These are phyloP conservation scores for Formica aserva DNA, from an alignment of 2,888 invertebrate genomes.

Conservation along the genomic window DNA sequence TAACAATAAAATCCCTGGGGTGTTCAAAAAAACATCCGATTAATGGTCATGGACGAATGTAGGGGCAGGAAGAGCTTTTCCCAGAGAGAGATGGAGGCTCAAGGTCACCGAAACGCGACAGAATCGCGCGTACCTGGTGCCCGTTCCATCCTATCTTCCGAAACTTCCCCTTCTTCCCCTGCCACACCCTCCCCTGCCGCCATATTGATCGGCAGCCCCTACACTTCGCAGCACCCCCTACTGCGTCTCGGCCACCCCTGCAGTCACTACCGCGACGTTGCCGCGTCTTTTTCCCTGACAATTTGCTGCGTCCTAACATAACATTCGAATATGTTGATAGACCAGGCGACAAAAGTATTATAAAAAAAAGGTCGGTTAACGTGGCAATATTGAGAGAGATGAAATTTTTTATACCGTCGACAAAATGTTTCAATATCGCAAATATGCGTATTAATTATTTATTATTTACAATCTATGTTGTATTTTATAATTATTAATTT, in stretches of 20 bases:
- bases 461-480: neutral
- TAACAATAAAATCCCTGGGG: neutral
- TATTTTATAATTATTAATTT: neutral
- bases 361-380: neutral
- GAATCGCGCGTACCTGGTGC: constrained; percentile 69
- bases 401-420: neutral
- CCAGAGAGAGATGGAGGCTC: constrained; percentile 71
- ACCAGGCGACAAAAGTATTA: neutral
- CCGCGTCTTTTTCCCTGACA: constrained; percentile 76
- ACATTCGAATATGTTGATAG: constrained; percentile 7
- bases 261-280: constrained; percentile 74
- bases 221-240: constrained; percentile 67
- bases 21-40: neutral
- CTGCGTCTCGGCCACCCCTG: constrained; percentile 67
- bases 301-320: constrained; percentile 59
- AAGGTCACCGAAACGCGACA: constrained; percentile 78
- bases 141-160: constrained; percentile 54
- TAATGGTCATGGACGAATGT: neutral
- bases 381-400: neutral
- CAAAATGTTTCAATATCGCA: neutral
- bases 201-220: constrained; percentile 83
- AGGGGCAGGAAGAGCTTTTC: constrained; percentile 27
- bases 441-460: neutral
- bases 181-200: constrained; percentile 80
- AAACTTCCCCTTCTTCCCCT: constrained; percentile 58